Evolutionary conservation across 1,140 invertebrate species (phyloP).

Genomic region (Plodia interpunctella): DNA sequence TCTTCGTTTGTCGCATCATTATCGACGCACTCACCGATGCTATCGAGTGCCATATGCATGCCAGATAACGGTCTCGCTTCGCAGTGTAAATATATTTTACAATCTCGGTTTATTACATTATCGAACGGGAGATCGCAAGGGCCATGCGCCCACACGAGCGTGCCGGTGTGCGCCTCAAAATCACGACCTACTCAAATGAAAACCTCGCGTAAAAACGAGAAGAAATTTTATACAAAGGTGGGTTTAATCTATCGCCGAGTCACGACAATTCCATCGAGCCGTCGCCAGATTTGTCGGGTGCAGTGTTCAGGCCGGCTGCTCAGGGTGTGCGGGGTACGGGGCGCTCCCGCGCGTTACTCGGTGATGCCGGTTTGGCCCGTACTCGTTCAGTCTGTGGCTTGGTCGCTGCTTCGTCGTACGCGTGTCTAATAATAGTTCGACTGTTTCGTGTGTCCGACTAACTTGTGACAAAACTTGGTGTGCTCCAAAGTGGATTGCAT

Average conservation of each 20-base stretch:
- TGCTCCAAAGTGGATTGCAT: conserved; percentile 47
- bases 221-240: conserved; percentile 58
- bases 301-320: conserved; percentile 28
- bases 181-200: conserved; percentile 44
- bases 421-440: conserved; percentile 14
- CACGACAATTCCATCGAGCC: conserved; percentile 49
- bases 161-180: conserved; percentile 43
- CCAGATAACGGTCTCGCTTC: conserved; percentile 50
- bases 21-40: conserved; percentile 37
- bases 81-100: conserved; percentile 54
- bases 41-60: conserved; percentile 41
- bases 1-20: conserved; percentile 27
- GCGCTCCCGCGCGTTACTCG: conserved; percentile 42
- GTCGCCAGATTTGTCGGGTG: conserved; percentile 57
- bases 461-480: conserved; percentile 59
- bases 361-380: conserved; percentile 17
- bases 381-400: conserved; percentile 40
- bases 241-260: conserved; percentile 48
- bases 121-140: conserved; percentile 36
- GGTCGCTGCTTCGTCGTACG: conserved; percentile 30
- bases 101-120: conserved; percentile 52
- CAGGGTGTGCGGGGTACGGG: conserved; percentile 31
- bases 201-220: conserved; percentile 49
- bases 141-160: conserved; percentile 38
- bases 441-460: conserved; percentile 34